Evolutionary conservation across 2,113 vertebrate genomes (phyloP).

Genomic region (Sakesphorus luctuosus): DNA sequence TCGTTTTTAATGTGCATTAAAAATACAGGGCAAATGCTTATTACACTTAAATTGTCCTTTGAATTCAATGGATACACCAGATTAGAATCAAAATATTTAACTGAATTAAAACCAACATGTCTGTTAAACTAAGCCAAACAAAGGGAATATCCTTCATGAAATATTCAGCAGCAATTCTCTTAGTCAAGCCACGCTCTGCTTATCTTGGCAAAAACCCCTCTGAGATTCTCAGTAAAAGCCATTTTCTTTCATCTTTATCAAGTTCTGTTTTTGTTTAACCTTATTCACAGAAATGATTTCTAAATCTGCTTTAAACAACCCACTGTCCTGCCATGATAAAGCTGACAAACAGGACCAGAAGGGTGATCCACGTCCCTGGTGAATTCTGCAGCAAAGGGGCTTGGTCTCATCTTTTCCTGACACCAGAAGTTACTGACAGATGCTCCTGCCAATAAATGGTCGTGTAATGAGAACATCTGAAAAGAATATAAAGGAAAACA

Average conservation of each 20-base stretch:
- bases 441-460: background rate
- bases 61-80: background rate
- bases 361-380: background rate
- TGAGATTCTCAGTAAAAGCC: conserved; percentile 22
- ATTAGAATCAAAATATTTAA: conserved; percentile 14
- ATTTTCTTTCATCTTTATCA: conserved; percentile 43
- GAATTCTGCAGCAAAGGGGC: background rate
- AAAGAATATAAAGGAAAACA: background rate
- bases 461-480: background rate
- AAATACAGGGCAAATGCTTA: background rate
- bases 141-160: background rate
- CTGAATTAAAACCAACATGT: background rate
- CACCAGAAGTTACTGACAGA: background rate
- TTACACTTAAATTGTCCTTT: background rate
- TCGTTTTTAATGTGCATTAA: background rate
- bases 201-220: conserved; percentile 22
- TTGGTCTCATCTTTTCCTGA: background rate
- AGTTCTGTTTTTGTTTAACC: conserved; percentile 37
- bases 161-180: background rate
- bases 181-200: conserved; percentile 14
- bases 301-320: conserved; percentile 19
- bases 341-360: background rate
- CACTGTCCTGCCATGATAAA: background rate
- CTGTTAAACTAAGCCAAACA: background rate
- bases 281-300: conserved; percentile 46